Percentiles rank a stretch among this genome's conserved stretches.
phyloP scores from a whole-genome alignment of 2,113 vertebrate genomes.

The Chloroceryle aenea region DNA sequence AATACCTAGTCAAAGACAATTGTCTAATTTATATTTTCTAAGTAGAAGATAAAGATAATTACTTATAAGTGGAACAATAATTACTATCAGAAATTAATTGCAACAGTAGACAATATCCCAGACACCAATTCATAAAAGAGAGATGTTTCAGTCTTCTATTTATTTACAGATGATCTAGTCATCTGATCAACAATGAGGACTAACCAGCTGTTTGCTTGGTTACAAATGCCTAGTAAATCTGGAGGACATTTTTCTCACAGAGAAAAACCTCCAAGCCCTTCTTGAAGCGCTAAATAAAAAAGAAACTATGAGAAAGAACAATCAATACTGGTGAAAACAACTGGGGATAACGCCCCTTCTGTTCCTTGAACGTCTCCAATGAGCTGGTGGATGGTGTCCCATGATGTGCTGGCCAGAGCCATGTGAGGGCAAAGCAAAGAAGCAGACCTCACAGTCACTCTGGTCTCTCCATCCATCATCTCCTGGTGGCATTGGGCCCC shows the following conservation, averaged over 20 bases:
- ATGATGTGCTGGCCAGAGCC: fast-evolving
- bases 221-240: neutral
- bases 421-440: neutral
- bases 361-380: neutral
- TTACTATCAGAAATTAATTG: constrained; percentile 31
- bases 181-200: neutral
- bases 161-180: neutral
- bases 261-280: neutral
- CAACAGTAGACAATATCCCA: constrained; percentile 5
- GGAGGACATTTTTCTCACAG: neutral
- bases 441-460: fast-evolving
- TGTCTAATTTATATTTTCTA: constrained; percentile 38
- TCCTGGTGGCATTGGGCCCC: neutral
- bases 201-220: neutral
- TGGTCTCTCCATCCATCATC: neutral
- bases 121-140: neutral
- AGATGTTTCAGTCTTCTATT: neutral
- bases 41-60: constrained; percentile 28
- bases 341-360: neutral
- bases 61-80: constrained; percentile 27
- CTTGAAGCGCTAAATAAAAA: neutral
- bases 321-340: neutral
- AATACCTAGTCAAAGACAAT: constrained; percentile 3
- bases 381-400: neutral
- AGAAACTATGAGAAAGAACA: neutral